Percentiles rank a stretch among this genome's conserved stretches.
These are phyloP conservation scores for Dallia pectoralis DNA, from an alignment of 2,797 vertebrate species.

Conservation along the genomic window DNA sequence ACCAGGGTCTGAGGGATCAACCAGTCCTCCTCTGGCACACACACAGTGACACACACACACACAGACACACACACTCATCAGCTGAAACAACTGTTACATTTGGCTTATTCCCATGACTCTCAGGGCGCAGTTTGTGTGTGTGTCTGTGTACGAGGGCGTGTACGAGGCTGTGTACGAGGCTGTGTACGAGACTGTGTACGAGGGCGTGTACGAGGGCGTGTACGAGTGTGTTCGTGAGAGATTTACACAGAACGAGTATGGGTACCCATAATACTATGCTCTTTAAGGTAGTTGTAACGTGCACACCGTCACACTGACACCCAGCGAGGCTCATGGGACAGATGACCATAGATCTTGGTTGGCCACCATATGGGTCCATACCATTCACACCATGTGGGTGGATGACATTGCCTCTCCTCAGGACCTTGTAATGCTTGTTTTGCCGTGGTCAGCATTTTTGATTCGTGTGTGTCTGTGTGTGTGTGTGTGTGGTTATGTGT, in stretches of 20 bases:
- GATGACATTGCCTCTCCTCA: constrained; percentile 61
- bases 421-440: constrained; percentile 53
- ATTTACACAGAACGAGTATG: too few relatives aligned
- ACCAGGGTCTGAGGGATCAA: too few relatives aligned
- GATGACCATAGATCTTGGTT: constrained; percentile 37
- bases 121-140: not conserved
- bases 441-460: constrained; percentile 67
- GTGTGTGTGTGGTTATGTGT: not conserved
- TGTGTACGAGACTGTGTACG: too few relatives aligned
- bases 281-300: too few relatives aligned
- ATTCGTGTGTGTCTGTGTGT: constrained; percentile 13
- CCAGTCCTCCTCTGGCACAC: not conserved
- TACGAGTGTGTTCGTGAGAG: not conserved
- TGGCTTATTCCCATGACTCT: not conserved
- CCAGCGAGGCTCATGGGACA: constrained; percentile 31
- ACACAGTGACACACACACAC: not conserved
- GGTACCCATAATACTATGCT: too few relatives aligned
- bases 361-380: constrained; percentile 62
- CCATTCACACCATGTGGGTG: constrained; percentile 16
- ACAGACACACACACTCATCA: not conserved
- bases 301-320: not conserved
- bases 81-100: not conserved
- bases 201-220: too few relatives aligned
- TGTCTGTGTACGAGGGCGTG: not conserved
- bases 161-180: too few relatives aligned